Evolutionary conservation across 2,113 vertebrate genomes (phyloP).

Genomic region (Thamnophis sirtalis): DNA sequence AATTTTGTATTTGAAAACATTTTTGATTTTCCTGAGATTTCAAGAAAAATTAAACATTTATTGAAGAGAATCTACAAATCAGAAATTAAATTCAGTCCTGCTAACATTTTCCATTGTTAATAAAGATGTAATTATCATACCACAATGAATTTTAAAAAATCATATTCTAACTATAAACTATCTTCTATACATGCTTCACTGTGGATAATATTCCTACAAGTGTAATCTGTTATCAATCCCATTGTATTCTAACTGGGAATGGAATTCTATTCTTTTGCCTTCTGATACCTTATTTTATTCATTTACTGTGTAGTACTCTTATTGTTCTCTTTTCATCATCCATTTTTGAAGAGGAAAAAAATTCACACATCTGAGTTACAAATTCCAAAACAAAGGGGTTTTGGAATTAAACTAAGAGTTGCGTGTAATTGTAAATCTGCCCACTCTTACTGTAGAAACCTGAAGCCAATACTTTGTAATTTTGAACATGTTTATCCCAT

Average conservation of each 20-base stretch:
- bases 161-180: slow-evolving; percentile 36
- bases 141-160: slow-evolving; percentile 30
- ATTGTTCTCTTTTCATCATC: not conserved
- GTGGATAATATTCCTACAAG: not conserved
- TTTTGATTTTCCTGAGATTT: not conserved
- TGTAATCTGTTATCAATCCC: not conserved
- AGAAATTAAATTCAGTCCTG: not conserved
- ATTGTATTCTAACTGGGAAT: not conserved
- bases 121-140: slow-evolving; percentile 47
- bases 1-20: not conserved
- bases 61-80: not conserved
- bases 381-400: not conserved
- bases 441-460: not conserved
- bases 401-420: not conserved
- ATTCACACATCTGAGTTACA: not conserved
- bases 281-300: not conserved
- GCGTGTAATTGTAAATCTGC: not conserved
- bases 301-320: not conserved
- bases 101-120: slow-evolving; percentile 45
- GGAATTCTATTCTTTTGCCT: not conserved
- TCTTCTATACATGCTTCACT: not conserved
- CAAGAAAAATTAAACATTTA: not conserved
- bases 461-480: not conserved
- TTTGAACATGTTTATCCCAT: not conserved
- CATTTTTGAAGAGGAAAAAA: not conserved